phyloP scores from a whole-genome alignment of 2,888 invertebrate species.

The Cynaeus angustus region DNA sequence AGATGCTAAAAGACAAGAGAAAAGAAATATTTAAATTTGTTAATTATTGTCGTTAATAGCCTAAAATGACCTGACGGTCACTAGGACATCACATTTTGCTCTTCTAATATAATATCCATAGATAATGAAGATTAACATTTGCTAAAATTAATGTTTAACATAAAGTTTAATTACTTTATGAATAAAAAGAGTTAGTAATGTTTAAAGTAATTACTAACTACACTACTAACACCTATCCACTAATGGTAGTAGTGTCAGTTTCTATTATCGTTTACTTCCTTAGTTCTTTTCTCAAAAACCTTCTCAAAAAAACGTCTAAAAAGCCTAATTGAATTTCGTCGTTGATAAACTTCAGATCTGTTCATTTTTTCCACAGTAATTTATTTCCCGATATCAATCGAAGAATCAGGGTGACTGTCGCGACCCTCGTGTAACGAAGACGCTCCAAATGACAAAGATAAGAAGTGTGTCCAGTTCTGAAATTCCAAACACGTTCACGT shows the following conservation, averaged over 20 bases:
- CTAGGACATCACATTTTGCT: neutral
- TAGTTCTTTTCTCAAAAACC: no score
- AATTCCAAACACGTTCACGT: slow-evolving; percentile 66
- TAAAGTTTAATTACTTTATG: neutral
- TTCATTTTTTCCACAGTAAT: slow-evolving; percentile 12
- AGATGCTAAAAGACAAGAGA: slow-evolving; percentile 10
- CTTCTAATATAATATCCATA: neutral
- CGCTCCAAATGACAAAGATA: slow-evolving; percentile 43
- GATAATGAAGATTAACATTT: neutral
- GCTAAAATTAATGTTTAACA: neutral
- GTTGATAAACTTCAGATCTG: neutral
- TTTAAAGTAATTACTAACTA: no score
- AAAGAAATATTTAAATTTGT: slow-evolving; percentile 3
- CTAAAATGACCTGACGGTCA: neutral
- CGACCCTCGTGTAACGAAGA: slow-evolving; percentile 38
- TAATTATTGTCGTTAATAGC: slow-evolving; percentile 2
- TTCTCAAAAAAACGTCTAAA: neutral
- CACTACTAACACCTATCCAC: no score
- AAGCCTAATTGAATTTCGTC: slow-evolving; percentile 5
- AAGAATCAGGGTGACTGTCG: slow-evolving; percentile 29
- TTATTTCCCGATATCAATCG: slow-evolving; percentile 26
- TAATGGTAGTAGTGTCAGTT: no score
- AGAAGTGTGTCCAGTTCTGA: slow-evolving; percentile 58
- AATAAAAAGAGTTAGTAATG: no score
- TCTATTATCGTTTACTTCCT: no score